Evolutionary conservation across 2,113 vertebrate species (phyloP).

Genomic region (Oncorhynchus nerka): DNA sequence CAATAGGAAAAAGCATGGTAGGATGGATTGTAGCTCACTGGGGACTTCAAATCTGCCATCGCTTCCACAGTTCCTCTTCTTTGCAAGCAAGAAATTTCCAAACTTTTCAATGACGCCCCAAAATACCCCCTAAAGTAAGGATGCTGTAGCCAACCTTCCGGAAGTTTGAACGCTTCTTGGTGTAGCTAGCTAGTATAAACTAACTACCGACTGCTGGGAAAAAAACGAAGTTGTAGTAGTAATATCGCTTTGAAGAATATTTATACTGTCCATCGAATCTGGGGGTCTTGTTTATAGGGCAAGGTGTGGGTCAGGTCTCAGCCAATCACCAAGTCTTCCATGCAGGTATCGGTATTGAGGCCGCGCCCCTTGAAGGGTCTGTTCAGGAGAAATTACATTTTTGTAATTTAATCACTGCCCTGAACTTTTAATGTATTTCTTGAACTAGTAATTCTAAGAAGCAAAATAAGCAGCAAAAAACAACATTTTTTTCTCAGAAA

Average conservation of each 20-base stretch:
- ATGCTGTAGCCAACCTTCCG: no score
- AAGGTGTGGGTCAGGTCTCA: slow-evolving; percentile 30
- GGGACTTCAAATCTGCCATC: slow-evolving; percentile 75
- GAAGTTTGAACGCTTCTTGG: no score
- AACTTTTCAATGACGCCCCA: background rate
- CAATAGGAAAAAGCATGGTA: slow-evolving; percentile 70
- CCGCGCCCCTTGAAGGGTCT: background rate
- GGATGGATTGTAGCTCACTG: slow-evolving; percentile 58
- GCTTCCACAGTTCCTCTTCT: background rate
- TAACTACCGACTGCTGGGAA: no score
- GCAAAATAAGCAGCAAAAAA: no score
- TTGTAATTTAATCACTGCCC: no score
- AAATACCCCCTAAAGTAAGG: background rate
- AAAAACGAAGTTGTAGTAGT: no score
- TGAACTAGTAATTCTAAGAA: no score
- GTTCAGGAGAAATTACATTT: no score
- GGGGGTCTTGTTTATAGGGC: slow-evolving; percentile 1
- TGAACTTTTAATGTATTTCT: no score
- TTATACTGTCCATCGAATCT: background rate
- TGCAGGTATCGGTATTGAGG: background rate
- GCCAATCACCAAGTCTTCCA: slow-evolving; percentile 30
- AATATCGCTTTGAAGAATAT: background rate
- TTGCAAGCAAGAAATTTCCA: background rate
- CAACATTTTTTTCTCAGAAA: no score
- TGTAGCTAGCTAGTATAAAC: no score